phyloP scores from a whole-genome alignment of 2,797 vertebrate species.

The Pterois miles region DNA sequence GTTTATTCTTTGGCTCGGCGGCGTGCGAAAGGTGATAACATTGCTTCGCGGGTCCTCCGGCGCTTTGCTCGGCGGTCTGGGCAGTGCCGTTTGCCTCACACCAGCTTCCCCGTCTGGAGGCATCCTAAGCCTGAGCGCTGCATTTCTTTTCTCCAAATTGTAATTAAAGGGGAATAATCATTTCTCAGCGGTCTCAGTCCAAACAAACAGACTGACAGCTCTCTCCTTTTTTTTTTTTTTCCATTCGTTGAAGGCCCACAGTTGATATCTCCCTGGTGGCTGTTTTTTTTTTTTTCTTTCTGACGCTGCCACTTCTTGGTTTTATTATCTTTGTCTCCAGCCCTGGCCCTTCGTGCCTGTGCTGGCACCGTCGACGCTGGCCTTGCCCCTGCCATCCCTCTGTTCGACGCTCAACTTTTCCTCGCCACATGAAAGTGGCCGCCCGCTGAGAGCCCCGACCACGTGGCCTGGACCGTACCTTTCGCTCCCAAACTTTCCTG shows the following conservation, averaged over 20 bases:
- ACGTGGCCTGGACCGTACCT: conserved; percentile 78
- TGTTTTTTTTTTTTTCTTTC: conserved; percentile 65
- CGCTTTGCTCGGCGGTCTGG: conserved; percentile 47
- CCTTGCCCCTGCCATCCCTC: conserved; percentile 63
- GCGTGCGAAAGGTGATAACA: conserved; percentile 79
- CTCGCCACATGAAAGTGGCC: conserved; percentile 73
- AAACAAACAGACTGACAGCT: conserved; percentile 82
- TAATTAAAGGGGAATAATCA: conserved; percentile 86
- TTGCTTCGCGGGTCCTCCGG: conserved; percentile 60
- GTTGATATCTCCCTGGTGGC: conserved; percentile 76
- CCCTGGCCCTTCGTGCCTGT: conserved; percentile 75
- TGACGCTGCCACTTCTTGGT: conserved; percentile 76
- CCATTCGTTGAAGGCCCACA: conserved; percentile 57
- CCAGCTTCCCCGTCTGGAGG: conserved; percentile 51
- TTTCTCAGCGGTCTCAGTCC: conserved; percentile 77
- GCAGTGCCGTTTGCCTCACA: conserved; percentile 43
- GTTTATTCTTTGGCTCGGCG: conserved; percentile 59
- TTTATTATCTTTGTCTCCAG: conserved; percentile 84
- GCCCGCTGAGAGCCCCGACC: conserved; percentile 70
- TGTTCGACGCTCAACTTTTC: conserved; percentile 75
- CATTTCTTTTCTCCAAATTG: conserved; percentile 75
- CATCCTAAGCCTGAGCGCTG: conserved; percentile 59
- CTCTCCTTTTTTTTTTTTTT: conserved; percentile 38
- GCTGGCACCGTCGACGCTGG: conserved; percentile 65
- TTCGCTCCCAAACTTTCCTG: conserved; percentile 80